Conservation (phyloP, 2,113 vertebrate species). For the Emydocephalus ijimae region DNA sequence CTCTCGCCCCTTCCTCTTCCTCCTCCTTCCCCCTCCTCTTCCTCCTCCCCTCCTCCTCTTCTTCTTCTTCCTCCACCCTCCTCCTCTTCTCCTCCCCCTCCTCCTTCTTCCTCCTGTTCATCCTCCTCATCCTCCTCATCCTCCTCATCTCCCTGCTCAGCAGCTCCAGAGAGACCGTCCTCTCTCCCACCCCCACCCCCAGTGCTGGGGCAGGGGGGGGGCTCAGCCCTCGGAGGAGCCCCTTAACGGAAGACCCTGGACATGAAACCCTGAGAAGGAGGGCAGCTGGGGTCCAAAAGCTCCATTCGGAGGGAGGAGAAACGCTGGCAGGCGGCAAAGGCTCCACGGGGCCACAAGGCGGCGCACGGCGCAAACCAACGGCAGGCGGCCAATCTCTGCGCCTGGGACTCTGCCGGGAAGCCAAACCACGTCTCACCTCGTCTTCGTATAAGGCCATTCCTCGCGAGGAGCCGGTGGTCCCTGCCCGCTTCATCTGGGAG, state of each 20-base stretch:
- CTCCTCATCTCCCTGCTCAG: neutral
- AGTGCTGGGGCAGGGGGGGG: neutral
- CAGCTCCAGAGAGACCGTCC: no score
- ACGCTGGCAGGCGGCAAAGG: neutral
- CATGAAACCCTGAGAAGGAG: neutral
- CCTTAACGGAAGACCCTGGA: neutral
- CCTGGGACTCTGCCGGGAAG: no score
- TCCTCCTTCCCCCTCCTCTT: no score
- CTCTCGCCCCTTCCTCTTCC: no score
- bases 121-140: no score
- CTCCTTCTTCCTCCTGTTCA: no score
- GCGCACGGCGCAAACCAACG: neutral
- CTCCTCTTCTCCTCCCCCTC: no score
- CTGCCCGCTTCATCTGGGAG: slow-evolving; percentile 83
- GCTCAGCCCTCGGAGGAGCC: neutral
- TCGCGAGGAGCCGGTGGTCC: slow-evolving; percentile 79
- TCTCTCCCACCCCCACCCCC: neutral
- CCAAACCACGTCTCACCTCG: slow-evolving; percentile 74
- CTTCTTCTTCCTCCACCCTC: no score
- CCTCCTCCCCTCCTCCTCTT: no score
- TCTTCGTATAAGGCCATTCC: slow-evolving; percentile 96
- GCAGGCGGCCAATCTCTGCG: neutral
- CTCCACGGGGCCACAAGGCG: neutral
- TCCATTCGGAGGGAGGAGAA: neutral
- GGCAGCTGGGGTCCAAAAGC: neutral